Percentiles rank a stretch among this genome's conserved stretches.
Evolutionary conservation across 2,888 invertebrate genomes (phyloP).

Genomic region (Spisula subtruncata): DNA sequence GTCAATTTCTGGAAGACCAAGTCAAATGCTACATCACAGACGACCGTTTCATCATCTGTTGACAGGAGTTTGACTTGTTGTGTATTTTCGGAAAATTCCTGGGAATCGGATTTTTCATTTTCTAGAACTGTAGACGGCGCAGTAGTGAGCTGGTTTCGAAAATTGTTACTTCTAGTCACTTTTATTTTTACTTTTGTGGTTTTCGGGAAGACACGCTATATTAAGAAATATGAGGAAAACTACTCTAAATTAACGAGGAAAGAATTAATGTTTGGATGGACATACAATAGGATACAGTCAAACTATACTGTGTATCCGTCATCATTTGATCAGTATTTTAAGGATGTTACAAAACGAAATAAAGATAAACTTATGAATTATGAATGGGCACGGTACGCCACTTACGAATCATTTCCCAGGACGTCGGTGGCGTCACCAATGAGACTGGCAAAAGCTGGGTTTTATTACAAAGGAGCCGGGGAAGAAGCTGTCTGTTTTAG

Average conservation of each 20-base stretch:
- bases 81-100: not conserved
- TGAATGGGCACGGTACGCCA: constrained; percentile 34
- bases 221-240: not conserved
- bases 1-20: not conserved
- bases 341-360: not conserved
- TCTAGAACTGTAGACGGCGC: not conserved
- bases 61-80: not conserved
- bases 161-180: not conserved
- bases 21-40: not conserved
- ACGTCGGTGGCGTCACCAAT: constrained; percentile 19
- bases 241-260: not conserved
- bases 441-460: constrained; percentile 36
- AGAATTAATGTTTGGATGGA: not conserved
- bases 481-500: constrained; percentile 42
- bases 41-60: not conserved
- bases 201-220: not conserved
- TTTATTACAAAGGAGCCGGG: constrained; percentile 32
- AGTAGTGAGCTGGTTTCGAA: not conserved
- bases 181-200: not conserved
- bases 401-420: constrained; percentile 24
- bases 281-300: not conserved
- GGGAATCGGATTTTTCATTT: not conserved
- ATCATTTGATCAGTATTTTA: not conserved
- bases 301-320: not conserved
- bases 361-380: constrained; percentile 17